Percentiles rank a stretch among this genome's conserved stretches.
Evolutionary conservation across 2,888 invertebrate genomes (phyloP).

Genomic region (Crepidodera aurea): DNA sequence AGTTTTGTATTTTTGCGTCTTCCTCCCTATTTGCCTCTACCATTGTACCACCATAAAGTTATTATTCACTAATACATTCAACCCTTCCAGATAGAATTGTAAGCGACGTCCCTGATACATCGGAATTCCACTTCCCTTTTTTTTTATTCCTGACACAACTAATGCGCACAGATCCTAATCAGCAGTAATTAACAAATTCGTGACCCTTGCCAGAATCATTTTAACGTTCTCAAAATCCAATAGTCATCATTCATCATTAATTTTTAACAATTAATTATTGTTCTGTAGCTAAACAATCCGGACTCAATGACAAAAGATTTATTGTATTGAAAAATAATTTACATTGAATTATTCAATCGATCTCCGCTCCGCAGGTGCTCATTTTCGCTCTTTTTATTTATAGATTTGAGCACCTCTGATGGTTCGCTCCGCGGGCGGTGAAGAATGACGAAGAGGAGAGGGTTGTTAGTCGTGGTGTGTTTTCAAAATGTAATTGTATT

Average conservation of each 20-base stretch:
- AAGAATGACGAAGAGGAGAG: constrained; percentile 24
- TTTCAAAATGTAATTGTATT: constrained; percentile 27
- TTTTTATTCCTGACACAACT: constrained; percentile 30
- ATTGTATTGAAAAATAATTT: constrained; percentile 60
- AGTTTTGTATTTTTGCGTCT: too few species aligned
- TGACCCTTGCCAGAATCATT: constrained; percentile 57
- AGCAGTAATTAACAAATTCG: constrained; percentile 62
- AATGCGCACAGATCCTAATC: constrained; percentile 55
- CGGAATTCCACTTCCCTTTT: constrained; percentile 23
- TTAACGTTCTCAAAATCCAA: constrained; percentile 58
- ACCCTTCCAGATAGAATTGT: neutral
- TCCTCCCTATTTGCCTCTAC: too few species aligned
- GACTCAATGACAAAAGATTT: constrained; percentile 61
- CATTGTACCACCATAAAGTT: too few species aligned
- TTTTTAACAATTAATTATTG: constrained; percentile 61
- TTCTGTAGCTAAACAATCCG: constrained; percentile 51
- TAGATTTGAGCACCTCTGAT: constrained; percentile 46
- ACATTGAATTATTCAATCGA: constrained; percentile 59
- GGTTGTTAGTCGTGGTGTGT: constrained; percentile 29
- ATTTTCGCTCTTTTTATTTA: constrained; percentile 50
- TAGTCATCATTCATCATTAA: constrained; percentile 62
- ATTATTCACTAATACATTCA: neutral
- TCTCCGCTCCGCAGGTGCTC: constrained; percentile 51
- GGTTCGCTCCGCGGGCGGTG: constrained; percentile 39
- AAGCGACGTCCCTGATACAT: constrained; percentile 14